Conservation (phyloP, 2,113 vertebrate species). For the Leptodactylus fuscus region DNA sequence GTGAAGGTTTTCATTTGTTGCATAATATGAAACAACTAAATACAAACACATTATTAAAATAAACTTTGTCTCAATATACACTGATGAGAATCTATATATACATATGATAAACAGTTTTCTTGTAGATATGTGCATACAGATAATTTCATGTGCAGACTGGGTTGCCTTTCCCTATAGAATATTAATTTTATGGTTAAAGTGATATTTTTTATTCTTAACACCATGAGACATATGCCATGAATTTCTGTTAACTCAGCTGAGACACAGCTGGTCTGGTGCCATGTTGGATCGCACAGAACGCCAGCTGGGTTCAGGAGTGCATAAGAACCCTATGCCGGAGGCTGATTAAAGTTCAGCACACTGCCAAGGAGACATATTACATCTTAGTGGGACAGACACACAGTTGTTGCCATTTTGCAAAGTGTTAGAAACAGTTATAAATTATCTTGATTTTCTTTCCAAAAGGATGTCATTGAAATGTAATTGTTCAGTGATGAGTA, state of each 20-base stretch:
- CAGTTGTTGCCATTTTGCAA: constrained; percentile 51
- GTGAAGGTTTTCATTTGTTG: too few relatives aligned
- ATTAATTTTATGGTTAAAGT: constrained; percentile 19
- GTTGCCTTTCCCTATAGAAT: neutral
- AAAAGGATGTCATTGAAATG: constrained; percentile 25
- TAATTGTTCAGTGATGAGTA: neutral
- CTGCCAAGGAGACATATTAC: constrained; percentile 65
- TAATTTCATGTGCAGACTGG: neutral
- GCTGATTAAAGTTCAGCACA: constrained; percentile 59
- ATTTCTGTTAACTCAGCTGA: constrained; percentile 60
- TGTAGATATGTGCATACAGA: neutral
- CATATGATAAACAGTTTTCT: neutral
- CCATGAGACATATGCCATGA: constrained; percentile 29
- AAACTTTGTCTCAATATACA: neutral
- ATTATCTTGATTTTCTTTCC: constrained; percentile 24
- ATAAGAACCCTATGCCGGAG: constrained; percentile 53
- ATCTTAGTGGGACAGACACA: constrained; percentile 63
- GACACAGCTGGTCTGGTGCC: constrained; percentile 56
- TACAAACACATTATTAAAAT: neutral
- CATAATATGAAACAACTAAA: too few relatives aligned
- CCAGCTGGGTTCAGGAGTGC: constrained; percentile 55
- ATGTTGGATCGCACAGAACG: neutral
- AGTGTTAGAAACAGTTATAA: constrained; percentile 35
- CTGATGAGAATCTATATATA: neutral
- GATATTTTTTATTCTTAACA: constrained; percentile 60